Percentiles rank a stretch among this genome's conserved stretches.
These are phyloP conservation scores for Herpetotheres cachinnans DNA, from an alignment of 2,113 vertebrate genomes.

Conservation along the genomic window DNA sequence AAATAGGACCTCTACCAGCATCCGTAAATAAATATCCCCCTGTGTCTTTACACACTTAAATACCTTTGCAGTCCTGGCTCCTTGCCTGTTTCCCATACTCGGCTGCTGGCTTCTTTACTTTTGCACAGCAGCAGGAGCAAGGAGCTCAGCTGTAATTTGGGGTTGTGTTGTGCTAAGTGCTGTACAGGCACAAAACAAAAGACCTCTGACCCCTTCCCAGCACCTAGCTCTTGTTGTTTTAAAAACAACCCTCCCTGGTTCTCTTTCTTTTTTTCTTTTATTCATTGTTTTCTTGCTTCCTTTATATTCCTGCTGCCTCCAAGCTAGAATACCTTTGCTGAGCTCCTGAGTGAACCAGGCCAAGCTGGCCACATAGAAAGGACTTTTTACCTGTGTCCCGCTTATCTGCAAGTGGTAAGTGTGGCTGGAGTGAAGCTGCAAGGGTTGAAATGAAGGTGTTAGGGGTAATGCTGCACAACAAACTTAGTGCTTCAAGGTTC, in stretches of 20 bases:
- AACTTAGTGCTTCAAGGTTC: background rate
- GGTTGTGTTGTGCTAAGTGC: background rate
- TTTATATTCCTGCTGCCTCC: background rate
- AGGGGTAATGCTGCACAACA: background rate
- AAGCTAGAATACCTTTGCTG: slow-evolving; percentile 3
- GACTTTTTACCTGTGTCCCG: background rate
- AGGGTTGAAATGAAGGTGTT: background rate
- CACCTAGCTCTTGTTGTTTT: background rate
- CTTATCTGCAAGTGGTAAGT: background rate
- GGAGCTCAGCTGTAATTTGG: background rate
- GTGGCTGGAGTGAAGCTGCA: background rate
- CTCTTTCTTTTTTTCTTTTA: background rate
- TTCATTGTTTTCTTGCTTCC: background rate
- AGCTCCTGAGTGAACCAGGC: background rate
- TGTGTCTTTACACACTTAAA: slow-evolving; percentile 2
- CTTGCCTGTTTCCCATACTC: slow-evolving; percentile 2
- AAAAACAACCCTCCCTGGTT: background rate
- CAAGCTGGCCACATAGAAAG: background rate
- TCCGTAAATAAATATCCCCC: background rate
- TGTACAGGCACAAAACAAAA: slow-evolving; percentile 11
- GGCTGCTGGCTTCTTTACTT: background rate
- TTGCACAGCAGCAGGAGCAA: background rate
- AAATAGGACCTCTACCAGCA: background rate
- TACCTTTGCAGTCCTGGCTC: slow-evolving; percentile 22
- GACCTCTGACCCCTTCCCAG: background rate